Evolutionary conservation across 64 coral and sea anemone genomes (phyloP), one percentile per base, ranked within the genome.

Genomic region (Pocillopora verrucosa): DNA sequence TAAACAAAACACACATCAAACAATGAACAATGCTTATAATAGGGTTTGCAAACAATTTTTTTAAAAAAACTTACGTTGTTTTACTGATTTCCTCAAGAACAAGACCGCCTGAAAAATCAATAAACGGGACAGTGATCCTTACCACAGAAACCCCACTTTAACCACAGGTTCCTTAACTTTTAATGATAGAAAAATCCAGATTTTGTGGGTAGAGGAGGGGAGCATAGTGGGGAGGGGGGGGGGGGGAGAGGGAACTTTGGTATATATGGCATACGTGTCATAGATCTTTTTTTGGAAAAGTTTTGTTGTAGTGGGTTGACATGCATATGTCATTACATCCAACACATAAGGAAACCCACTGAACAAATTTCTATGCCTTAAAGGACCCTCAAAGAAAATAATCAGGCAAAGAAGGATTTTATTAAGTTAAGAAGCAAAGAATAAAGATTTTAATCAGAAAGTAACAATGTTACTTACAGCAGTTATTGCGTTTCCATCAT

Each of bases 401-500:
- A 63, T 13, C 61, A 63, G 17, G 61, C 17, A 16, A 63, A 16
- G 16, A 17, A 62, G 61, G 12, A 62, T 62, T 62, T 24, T n/a
- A 5, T 70, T 70, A 10, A n/a, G 1, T 24, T 70, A 0, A 15
- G 61, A 12, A n/a, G 19, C 17, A 1, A 70, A 26, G 3, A 24
- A 20, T 22, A n/a, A 11, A 11, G 11, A 24, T 1, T n/a, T 26
- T 11, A 67, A 17, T 0, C 16, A 30, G 22, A 5, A 24, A 24
- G 25, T 67, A 24, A 24, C 5, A 70, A 70, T 10, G 25, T 24
- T 36, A 86, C 94, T 93, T 80, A 96, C 94, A 63, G 91, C 87
- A 86, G 89, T 96, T 13, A 96, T 96, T 36, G 94, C 94, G 92
- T 96, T 96, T 10, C 94, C 94, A 93, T 96, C 94, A 77, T 96